Base-by-base conservation (phyloP, 2,888 invertebrate species). In the Meiosimyza platycephala region DNA sequence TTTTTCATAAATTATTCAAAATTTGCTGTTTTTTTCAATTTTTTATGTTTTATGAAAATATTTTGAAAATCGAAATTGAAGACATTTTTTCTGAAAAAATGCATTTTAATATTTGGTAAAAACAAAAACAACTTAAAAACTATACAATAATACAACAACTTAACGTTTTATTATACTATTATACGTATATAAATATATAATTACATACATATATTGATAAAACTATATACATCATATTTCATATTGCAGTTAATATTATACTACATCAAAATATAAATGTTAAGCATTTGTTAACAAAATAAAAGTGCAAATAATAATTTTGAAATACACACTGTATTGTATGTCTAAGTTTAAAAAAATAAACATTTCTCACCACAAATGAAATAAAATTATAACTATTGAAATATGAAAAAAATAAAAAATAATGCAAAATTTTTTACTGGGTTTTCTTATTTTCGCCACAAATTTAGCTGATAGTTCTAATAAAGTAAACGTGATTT, bases 381-480 rank as follows among this genome's bases (percentile, higher is more conserved):
- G 33, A 60, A 60, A 60, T 15, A 33, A 40, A 64, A n/a, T 48
- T 48, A 48, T 48, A 64, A 50, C 64, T 51, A 64, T 28, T 64
- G 22, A 48, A 51, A 64, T 64, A 64, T 64, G 51, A 51, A 64
- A 62, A 40, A 64, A 64, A 64, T 64, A 64, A 64, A 64, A 50
- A 22, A 12, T 50, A 51, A 13, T 22, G 51, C 50, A 57, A 57
- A 57, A 18, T 28, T 28, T 55, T 3, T 7, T 11, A 55, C 28
- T 18, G n/a, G 3, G 6, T 9, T 40, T 40, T 40, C 6, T 54
- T 54, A n/a, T 1, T 16, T 54, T 54, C 4, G 4, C 28, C 28
- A 28, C 3, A 3, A 28, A 28, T 4, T 28, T 28, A 28, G 28
- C 28, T 28, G 28, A 28, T 28, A 22, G 3, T 1, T n/a, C 7